phyloP scores from a whole-genome alignment of 2,888 invertebrate species.

The Syritta pipiens region DNA sequence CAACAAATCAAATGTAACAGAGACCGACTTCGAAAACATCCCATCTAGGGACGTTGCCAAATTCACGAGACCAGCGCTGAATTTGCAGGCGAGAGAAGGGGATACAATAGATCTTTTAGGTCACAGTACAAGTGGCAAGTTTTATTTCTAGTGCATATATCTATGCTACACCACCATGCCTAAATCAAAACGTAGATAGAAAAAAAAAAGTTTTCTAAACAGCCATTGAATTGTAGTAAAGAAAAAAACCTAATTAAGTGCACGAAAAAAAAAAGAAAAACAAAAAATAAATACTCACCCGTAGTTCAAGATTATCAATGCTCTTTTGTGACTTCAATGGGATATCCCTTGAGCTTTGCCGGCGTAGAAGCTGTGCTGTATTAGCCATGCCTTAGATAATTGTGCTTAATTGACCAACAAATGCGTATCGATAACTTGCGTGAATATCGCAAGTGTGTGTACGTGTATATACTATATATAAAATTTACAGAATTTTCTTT shows the following conservation, averaged over 20 bases:
- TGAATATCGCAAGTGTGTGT: conserved; percentile 24
- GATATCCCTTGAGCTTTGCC: conserved; percentile 92
- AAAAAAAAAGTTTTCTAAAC: background rate
- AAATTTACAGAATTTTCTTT: conserved; percentile 40
- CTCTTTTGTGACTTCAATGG: conserved; percentile 84
- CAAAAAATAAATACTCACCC: conserved; percentile 80
- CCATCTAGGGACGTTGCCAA: too few relatives aligned
- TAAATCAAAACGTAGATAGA: background rate
- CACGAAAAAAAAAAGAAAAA: background rate
- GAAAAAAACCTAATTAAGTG: background rate
- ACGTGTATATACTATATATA: too few relatives aligned
- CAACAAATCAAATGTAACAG: too few relatives aligned
- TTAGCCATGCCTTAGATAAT: conserved; percentile 85
- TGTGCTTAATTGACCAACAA: conserved; percentile 61
- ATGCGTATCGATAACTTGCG: conserved; percentile 36
- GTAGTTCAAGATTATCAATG: conserved; percentile 91
- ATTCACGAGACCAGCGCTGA: too few relatives aligned
- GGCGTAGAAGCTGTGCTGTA: conserved; percentile 91
- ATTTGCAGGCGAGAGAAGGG: too few relatives aligned
- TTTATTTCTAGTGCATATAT: too few relatives aligned
- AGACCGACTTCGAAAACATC: too few relatives aligned
- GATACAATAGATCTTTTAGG: too few relatives aligned
- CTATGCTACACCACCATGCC: too few relatives aligned
- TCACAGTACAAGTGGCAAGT: too few relatives aligned
- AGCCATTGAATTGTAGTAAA: background rate